A percentile compares a stretch with the other conserved stretches of the same genome.
Evolutionary conservation across 1,140 invertebrate genomes (phyloP).

Genomic region (Thaumetopoea pityocampa): DNA sequence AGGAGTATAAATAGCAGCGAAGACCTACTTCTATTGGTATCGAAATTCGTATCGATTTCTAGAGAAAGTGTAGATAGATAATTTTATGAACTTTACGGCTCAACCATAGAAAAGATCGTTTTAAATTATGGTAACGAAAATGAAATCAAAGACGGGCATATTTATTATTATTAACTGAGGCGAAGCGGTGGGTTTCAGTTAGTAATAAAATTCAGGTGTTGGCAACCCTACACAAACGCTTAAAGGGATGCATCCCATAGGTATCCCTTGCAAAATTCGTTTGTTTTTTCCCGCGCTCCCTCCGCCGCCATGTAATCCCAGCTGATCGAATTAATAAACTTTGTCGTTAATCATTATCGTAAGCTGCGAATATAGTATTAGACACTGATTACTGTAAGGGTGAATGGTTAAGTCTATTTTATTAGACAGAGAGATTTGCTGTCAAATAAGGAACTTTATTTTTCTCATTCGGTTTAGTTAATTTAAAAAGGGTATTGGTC

Average conservation of each 20-base stretch:
- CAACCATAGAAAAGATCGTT: too few relatives aligned
- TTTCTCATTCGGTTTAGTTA: constrained; percentile 3
- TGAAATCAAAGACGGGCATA: too few relatives aligned
- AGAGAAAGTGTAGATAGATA: too few relatives aligned
- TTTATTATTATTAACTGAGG: too few relatives aligned
- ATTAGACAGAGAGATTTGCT: constrained; percentile 59
- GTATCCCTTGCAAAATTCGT: constrained; percentile 61
- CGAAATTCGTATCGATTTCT: too few relatives aligned
- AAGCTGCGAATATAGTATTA: constrained; percentile 67
- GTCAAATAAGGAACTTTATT: constrained; percentile 12
- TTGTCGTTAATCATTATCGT: constrained; percentile 73
- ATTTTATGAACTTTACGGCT: too few relatives aligned
- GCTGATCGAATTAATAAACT: constrained; percentile 71
- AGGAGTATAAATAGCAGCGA: too few relatives aligned
- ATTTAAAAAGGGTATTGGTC: not conserved
- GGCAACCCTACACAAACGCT: constrained; percentile 37
- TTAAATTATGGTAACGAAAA: too few relatives aligned
- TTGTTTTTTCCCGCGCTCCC: constrained; percentile 65
- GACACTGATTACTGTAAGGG: constrained; percentile 66
- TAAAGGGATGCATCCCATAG: constrained; percentile 31
- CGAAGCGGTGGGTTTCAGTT: too few relatives aligned
- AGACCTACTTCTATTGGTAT: too few relatives aligned
- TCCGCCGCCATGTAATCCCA: constrained; percentile 52
- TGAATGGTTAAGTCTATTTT: constrained; percentile 56
- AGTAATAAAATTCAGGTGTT: too few relatives aligned